A percentile compares a stretch with the other conserved stretches of the same genome.
Conservation (phyloP, 2,113 vertebrate species). For the Ahaetulla prasina region DNA sequence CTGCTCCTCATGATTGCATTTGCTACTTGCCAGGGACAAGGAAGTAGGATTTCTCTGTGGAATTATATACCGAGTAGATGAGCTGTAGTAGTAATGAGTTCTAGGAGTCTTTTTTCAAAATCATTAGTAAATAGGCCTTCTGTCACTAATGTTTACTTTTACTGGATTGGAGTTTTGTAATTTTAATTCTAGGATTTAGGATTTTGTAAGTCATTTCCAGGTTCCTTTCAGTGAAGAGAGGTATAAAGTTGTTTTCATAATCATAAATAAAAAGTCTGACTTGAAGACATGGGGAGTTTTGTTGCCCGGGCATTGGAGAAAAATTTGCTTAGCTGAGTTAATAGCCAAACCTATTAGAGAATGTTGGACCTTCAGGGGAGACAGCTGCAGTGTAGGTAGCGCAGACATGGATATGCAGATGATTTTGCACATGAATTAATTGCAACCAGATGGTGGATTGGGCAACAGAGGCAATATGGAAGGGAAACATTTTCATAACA, state of each 20-base stretch:
- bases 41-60: neutral
- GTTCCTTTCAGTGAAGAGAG: neutral
- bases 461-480: neutral
- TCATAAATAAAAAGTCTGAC: neutral
- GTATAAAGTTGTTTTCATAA: neutral
- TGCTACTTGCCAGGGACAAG: neutral
- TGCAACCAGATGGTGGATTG: neutral
- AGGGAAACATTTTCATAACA: neutral
- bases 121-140: neutral
- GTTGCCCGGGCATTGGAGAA: neutral
- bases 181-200: neutral
- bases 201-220: neutral
- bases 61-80: neutral
- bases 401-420: neutral
- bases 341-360: neutral
- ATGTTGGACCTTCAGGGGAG: neutral
- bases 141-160: neutral
- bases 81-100: neutral
- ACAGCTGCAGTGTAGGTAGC: neutral
- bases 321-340: neutral
- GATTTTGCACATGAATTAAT: constrained; percentile 3
- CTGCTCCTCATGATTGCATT: neutral
- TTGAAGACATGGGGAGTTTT: neutral
- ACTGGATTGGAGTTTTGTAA: neutral
- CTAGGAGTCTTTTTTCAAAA: neutral